phyloP scores from a whole-genome alignment of 2,888 invertebrate species.

The Andricus quercusramuli region DNA sequence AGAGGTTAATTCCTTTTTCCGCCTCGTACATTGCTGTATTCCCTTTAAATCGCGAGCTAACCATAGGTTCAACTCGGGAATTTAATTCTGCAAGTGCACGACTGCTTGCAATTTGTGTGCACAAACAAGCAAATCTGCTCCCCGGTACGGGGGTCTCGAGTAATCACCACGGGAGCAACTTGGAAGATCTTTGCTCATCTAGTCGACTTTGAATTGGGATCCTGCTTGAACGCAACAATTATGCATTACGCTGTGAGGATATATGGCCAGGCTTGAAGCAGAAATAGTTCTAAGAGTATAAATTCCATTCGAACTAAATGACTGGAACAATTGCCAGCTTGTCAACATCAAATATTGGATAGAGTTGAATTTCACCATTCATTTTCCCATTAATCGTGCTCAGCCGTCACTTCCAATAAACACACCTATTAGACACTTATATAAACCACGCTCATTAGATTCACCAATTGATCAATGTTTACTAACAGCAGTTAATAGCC shows the following conservation, averaged over 20 bases:
- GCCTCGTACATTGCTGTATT: background rate
- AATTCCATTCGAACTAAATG: no score
- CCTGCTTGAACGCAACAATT: background rate
- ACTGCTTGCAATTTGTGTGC: slow-evolving; percentile 25
- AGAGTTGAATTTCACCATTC: no score
- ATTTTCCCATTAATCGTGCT: no score
- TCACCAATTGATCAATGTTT: no score
- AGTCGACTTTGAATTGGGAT: background rate
- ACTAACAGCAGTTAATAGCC: no score
- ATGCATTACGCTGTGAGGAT: background rate
- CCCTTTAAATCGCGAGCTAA: slow-evolving; percentile 11
- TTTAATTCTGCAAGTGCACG: slow-evolving; percentile 29
- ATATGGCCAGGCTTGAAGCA: background rate
- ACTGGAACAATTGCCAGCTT: background rate
- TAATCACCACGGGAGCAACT: slow-evolving; percentile 1
- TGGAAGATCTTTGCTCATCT: background rate
- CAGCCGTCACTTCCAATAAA: no score
- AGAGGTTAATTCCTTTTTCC: slow-evolving; percentile 24
- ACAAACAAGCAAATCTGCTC: background rate
- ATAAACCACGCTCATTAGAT: no score
- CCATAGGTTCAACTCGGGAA: background rate
- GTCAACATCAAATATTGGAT: no score
- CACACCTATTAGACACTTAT: no score
- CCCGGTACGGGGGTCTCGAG: background rate
- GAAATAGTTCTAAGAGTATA: background rate